phyloP scores from a whole-genome alignment of 2,888 invertebrate genomes.

The Crossocerus cetratus region DNA sequence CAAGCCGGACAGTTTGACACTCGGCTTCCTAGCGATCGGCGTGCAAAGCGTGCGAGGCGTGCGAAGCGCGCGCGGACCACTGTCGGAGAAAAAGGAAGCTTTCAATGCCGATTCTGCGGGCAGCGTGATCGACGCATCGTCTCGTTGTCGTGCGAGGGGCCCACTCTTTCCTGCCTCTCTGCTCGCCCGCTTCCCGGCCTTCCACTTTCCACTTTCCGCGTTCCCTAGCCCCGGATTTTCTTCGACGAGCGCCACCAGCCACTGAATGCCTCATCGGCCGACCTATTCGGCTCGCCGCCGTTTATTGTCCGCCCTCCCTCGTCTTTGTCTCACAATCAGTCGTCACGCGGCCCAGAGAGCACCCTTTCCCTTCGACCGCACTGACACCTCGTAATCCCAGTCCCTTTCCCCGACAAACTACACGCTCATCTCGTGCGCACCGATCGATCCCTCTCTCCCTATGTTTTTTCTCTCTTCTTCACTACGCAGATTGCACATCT shows the following conservation, averaged over 20 bases:
- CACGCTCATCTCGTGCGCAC: background rate
- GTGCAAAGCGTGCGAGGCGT: constrained; percentile 6
- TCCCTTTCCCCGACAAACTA: constrained; percentile 44
- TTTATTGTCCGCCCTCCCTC: constrained; percentile 48
- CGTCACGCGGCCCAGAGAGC: constrained; percentile 17
- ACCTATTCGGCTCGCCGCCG: constrained; percentile 48
- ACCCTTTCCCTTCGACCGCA: background rate
- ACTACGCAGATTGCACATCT: background rate
- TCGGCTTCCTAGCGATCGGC: constrained; percentile 60
- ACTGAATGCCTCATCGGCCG: constrained; percentile 29
- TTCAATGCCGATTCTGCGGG: constrained; percentile 50
- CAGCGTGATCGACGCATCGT: constrained; percentile 58
- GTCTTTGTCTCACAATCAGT: constrained; percentile 52
- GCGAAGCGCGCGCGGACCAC: constrained; percentile 15
- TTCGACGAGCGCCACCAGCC: constrained; percentile 41
- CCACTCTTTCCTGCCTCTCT: constrained; percentile 21
- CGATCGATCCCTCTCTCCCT: background rate
- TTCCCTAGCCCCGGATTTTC: constrained; percentile 49
- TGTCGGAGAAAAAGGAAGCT: constrained; percentile 53
- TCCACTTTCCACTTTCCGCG: constrained; percentile 4
- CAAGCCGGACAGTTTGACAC: constrained; percentile 59
- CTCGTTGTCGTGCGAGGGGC: constrained; percentile 41
- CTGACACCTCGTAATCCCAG: constrained; percentile 30
- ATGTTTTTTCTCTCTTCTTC: background rate
- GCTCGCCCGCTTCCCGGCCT: constrained; percentile 11